Evolutionary conservation across 2,888 invertebrate genomes (phyloP).

Genomic region (Brenthis hecate): DNA sequence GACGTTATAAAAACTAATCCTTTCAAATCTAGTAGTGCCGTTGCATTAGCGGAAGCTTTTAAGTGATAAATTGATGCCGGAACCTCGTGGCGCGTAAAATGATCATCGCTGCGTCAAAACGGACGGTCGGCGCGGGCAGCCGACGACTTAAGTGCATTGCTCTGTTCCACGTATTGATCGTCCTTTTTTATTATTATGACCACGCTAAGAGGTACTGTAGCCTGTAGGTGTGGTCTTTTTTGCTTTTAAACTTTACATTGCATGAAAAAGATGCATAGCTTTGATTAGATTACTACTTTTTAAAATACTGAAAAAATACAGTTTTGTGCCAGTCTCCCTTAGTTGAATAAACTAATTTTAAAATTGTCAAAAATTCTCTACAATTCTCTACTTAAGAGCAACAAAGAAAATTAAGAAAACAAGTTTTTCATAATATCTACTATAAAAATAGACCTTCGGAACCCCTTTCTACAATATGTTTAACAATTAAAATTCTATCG

Average conservation of each 20-base stretch:
- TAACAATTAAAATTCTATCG: neutral
- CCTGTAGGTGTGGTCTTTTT: constrained; percentile 45
- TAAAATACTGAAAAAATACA: no score
- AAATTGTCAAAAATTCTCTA: no score
- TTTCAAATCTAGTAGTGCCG: constrained; percentile 51
- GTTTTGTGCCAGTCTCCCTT: neutral
- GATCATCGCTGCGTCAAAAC: constrained; percentile 67
- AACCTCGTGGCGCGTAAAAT: constrained; percentile 75
- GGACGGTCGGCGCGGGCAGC: constrained; percentile 51
- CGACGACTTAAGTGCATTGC: constrained; percentile 61
- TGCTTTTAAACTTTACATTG: constrained; percentile 33
- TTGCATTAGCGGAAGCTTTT: constrained; percentile 74
- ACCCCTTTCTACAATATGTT: neutral
- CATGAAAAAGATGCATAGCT: neutral
- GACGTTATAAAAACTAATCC: constrained; percentile 55
- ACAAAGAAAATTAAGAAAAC: no score
- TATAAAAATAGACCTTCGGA: no score
- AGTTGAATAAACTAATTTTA: no score
- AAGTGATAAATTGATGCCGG: constrained; percentile 81
- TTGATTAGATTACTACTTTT: neutral
- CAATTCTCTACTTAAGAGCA: no score
- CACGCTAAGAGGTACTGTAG: constrained; percentile 20
- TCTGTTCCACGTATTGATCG: constrained; percentile 48
- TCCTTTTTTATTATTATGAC: constrained; percentile 38
- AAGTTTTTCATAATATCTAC: no score